phyloP scores from a whole-genome alignment of 2,113 vertebrate species.

The Entelurus aequoreus region DNA sequence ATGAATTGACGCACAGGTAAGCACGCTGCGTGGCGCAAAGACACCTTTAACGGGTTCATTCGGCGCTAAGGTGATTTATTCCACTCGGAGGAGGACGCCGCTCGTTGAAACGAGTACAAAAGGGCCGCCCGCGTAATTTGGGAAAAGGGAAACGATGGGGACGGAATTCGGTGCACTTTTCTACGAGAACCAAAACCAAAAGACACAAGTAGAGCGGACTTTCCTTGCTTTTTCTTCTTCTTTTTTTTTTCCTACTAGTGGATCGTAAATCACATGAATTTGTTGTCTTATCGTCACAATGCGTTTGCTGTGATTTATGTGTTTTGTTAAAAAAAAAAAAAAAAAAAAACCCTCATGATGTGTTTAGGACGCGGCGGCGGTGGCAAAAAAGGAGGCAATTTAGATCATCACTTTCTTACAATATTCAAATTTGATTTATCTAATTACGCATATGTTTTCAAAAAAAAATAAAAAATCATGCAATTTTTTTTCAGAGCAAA shows the following conservation, averaged over 20 bases:
- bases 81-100: slow-evolving; percentile 73
- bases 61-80: slow-evolving; percentile 84
- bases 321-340: slow-evolving; percentile 62
- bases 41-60: slow-evolving; percentile 87
- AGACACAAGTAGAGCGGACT: slow-evolving; percentile 63
- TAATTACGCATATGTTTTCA: background rate
- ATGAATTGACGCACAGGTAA: slow-evolving; percentile 99
- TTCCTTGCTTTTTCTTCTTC: slow-evolving; percentile 70
- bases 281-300: slow-evolving; percentile 77
- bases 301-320: slow-evolving; percentile 80
- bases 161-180: slow-evolving; percentile 50
- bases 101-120: slow-evolving; percentile 69
- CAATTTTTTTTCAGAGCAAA: background rate
- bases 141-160: slow-evolving; percentile 69
- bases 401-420: too few relatives aligned
- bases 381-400: background rate
- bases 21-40: slow-evolving; percentile 88
- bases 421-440: background rate
- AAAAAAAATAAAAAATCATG: too few relatives aligned
- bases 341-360: background rate
- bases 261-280: slow-evolving; percentile 90
- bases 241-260: slow-evolving; percentile 49
- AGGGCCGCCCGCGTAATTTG: slow-evolving; percentile 51
- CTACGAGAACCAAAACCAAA: slow-evolving; percentile 62
- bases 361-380: slow-evolving; percentile 10